Evolutionary conservation across 2,113 vertebrate genomes (phyloP).

Genomic region (Thinocorus orbignyianus): DNA sequence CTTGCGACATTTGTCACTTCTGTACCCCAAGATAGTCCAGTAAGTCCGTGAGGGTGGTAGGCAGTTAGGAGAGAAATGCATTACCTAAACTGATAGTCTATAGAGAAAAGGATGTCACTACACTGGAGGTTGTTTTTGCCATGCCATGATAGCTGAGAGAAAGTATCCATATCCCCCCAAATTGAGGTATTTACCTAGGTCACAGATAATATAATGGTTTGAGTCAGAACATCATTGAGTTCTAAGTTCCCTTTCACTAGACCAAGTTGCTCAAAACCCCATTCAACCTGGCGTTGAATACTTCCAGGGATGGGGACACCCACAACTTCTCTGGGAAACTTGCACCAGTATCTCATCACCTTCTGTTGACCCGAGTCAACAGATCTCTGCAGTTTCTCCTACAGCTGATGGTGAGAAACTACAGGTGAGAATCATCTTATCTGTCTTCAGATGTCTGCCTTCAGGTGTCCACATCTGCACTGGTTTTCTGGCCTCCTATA

Average conservation of each 20-base stretch:
- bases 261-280: neutral
- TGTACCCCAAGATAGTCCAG: neutral
- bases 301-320: rapidly evolving
- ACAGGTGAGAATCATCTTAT: neutral
- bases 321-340: neutral
- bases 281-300: neutral
- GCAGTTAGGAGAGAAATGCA: neutral
- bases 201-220: neutral
- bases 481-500: neutral
- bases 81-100: neutral
- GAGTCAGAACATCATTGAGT: neutral
- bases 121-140: neutral
- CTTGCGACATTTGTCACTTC: neutral
- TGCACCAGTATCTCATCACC: rapidly evolving
- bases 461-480: neutral
- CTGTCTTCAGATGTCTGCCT: neutral
- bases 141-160: neutral
- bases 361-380: neutral
- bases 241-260: rapidly evolving
- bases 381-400: neutral
- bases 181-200: neutral
- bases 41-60: neutral
- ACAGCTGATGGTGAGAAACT: neutral
- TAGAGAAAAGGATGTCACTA: neutral
- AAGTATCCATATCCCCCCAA: neutral